Percentiles rank a stretch among this genome's conserved stretches.
Conservation (phyloP, 1,140 invertebrate genomes). For the Pseudomyrmex concolor region DNA sequence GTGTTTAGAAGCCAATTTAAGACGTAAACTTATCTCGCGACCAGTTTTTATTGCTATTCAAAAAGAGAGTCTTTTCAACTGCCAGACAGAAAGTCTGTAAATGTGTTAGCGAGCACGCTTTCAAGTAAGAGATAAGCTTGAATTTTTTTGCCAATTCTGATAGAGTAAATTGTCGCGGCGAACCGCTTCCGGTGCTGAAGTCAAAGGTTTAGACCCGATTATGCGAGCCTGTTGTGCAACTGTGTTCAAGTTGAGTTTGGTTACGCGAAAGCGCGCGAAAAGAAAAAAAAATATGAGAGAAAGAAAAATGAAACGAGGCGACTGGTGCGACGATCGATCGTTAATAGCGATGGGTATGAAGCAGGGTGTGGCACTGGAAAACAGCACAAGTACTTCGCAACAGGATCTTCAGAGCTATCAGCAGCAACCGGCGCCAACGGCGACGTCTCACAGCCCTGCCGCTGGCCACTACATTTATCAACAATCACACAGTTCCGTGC, state of each 20-base stretch:
- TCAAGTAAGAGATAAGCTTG: neutral
- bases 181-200: conserved; percentile 55
- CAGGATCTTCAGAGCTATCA: conserved; percentile 83
- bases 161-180: conserved; percentile 41
- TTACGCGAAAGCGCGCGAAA: conserved; percentile 36
- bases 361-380: conserved; percentile 88
- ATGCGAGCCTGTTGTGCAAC: conserved; percentile 51
- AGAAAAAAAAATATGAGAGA: neutral
- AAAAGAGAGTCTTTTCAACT: conserved; percentile 16
- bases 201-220: conserved; percentile 58
- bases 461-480: conserved; percentile 83
- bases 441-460: conserved; percentile 82
- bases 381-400: conserved; percentile 85
- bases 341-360: conserved; percentile 77
- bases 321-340: conserved; percentile 60
- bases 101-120: neutral
- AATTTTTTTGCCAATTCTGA: conserved; percentile 24
- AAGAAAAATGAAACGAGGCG: conserved; percentile 28
- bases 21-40: neutral
- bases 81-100: conserved; percentile 22
- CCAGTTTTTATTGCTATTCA: neutral
- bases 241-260: conserved; percentile 45
- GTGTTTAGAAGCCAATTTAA: too few relatives aligned
- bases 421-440: conserved; percentile 84
- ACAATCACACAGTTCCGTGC: conserved; percentile 82